Percentiles rank a stretch among this genome's conserved stretches.
These are phyloP conservation scores for Crotalus horridus DNA, from an alignment of 2,113 vertebrate genomes.

Conservation along the genomic window DNA sequence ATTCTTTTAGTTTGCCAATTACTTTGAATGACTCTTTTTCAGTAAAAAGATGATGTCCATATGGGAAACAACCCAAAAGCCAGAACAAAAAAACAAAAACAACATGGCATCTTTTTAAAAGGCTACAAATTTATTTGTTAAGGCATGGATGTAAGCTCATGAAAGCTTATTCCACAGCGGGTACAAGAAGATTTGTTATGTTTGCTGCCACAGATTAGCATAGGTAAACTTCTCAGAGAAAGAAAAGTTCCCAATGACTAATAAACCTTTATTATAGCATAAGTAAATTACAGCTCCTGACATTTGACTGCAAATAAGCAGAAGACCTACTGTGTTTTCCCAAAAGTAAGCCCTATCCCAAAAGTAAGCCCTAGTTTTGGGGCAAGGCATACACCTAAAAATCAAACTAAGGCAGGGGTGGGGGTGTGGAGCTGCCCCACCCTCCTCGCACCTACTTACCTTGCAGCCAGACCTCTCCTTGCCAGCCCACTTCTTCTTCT, in stretches of 20 bases:
- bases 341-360: no score
- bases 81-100: background rate
- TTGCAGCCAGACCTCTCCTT: no score
- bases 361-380: no score
- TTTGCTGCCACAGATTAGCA: background rate
- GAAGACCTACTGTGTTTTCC: background rate
- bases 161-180: background rate
- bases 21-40: background rate
- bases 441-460: no score
- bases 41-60: background rate
- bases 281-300: background rate
- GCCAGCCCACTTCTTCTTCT: no score
- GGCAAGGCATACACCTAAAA: no score
- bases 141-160: background rate
- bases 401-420: no score
- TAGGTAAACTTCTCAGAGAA: background rate
- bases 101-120: background rate
- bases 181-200: no score
- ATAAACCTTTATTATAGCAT: background rate
- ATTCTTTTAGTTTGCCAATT: background rate
- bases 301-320: background rate
- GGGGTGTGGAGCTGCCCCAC: no score
- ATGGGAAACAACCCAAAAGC: background rate
- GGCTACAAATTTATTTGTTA: background rate
- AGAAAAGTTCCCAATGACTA: background rate